Conservation (phyloP, 2,888 invertebrate species). For the Ectropis crepuscularia region DNA sequence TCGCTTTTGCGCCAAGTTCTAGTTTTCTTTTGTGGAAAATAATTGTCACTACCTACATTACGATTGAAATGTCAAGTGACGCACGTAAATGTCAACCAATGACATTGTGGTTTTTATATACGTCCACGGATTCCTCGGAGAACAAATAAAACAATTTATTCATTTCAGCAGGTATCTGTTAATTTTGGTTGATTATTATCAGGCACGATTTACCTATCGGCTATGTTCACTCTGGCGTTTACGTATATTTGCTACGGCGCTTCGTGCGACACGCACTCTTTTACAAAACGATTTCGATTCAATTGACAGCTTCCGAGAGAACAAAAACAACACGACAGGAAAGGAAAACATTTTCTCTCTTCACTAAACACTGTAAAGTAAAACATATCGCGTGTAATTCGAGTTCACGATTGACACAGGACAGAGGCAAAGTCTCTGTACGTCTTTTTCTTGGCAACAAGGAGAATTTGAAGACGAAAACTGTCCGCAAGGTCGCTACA, state of each 20-base stretch:
- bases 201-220: not conserved
- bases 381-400: too few relatives aligned
- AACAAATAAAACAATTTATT: slow-evolving; percentile 2
- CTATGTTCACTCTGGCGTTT: not conserved
- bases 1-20: slow-evolving; percentile 10
- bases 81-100: slow-evolving; percentile 27
- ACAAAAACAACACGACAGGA: too few relatives aligned
- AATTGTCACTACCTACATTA: slow-evolving; percentile 27
- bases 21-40: slow-evolving; percentile 22
- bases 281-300: too few relatives aligned
- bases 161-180: not conserved
- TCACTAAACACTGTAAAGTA: too few relatives aligned
- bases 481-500: too few relatives aligned
- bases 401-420: too few relatives aligned
- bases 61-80: slow-evolving; percentile 29
- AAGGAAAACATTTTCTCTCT: too few relatives aligned
- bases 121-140: slow-evolving; percentile 9
- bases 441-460: too few relatives aligned
- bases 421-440: too few relatives aligned
- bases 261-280: not conserved
- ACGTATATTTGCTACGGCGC: not conserved
- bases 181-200: slow-evolving; percentile 1
- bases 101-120: slow-evolving; percentile 21
- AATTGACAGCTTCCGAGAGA: too few relatives aligned
- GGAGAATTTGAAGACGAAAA: too few relatives aligned